Evolutionary conservation across 92 coral and sea anemone genomes (phyloP), one percentile per base, ranked within the genome.

Genomic region (Paragorgia papillata): DNA sequence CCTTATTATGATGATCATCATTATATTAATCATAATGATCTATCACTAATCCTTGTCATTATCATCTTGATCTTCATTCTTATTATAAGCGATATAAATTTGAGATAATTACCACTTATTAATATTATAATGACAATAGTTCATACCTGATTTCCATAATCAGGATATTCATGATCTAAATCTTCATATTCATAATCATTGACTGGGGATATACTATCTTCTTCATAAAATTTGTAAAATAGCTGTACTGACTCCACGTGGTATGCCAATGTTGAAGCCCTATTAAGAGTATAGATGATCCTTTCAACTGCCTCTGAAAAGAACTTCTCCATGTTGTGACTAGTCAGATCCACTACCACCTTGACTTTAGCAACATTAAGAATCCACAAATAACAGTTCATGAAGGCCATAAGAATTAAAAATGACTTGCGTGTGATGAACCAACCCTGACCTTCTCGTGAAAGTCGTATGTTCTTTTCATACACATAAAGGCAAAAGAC

Each of bases 181-280:
- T 63, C 59, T 40, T 57, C 64, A 17, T 39, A 44, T 43, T 69
- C 64, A n/a, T n/a, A n/a, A 29, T 64, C 57, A 35, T 62, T 57
- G 26, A 66, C 12, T 61, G 78, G 18, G 6, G 83, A 56, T 35
- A 73, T 80, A 10, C 4, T 48, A 55, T 87, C 91, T 43, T 87
- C 44, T 9, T 19, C 53, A 27, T 83, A 87, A 59, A 55, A 87
- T 79, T 87, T 87, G 57, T 80, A 87, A 31, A 87, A 87, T 43
- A 87, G 66, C 48, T 83, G 86, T 12, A 85, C 79, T 7, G 88
- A 83, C 44, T 87, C 91, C 9, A 87, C 81, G 26, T 84, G 88
- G 62, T 37, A 87, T 1, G 91, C 91, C 2, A 87, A 75, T 35
- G 66, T 79, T 2, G 88, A 80, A 20, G 91, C 91, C 4, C 88